Evolutionary conservation across 92 coral and sea anemone species (phyloP), one percentile per base, ranked within the genome.

Genomic region (Porites rus): DNA sequence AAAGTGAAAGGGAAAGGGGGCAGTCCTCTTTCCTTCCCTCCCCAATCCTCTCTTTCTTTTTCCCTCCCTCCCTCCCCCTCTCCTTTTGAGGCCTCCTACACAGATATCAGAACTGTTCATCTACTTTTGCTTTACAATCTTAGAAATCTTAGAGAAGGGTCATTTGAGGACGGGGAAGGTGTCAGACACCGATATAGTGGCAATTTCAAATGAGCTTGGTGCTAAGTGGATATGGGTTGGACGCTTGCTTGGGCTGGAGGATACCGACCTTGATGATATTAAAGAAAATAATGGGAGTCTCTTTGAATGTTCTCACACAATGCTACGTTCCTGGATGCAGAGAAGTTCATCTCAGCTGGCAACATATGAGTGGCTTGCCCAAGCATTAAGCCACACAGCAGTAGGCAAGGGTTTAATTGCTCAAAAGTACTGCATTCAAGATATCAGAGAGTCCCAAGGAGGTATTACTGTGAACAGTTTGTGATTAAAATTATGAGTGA

Each of bases 241-340:
- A 18, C 78, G 87, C 8, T 51, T 83, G 1, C 79, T 83, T 50
- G 87, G 79, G 43, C 79, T 86, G n/a, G 72, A 61, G 14, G 89
- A 86, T 19, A 14, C 70, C 1, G 2, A 7, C 7, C 66, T 86
- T 38, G 84, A 86, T 13, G 51, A 46, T n/a, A 86, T 77, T 2
- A 67, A 0, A 51, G 89, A 86, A 13, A 18, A 17, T 11, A 59
- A 52, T 51, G 50, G 46, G 13, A 46, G 69, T 1, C 19, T 20
- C 51, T 76, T 69, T 16, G 89, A 77, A 22, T 46, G 84, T 7
- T 67, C 61, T 20, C 69, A 69, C 22, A 20, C 51, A 72, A 86
- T 86, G 84, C 61, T 86, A 13, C 7, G 10, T 18, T 7, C 11
- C 28, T 86, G 89, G 89, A 38, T 0, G 0, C 13, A 19, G 75